These are phyloP conservation scores for Furnarius figulus DNA, from an alignment of 2,113 vertebrate genomes.

Conservation along the genomic window DNA sequence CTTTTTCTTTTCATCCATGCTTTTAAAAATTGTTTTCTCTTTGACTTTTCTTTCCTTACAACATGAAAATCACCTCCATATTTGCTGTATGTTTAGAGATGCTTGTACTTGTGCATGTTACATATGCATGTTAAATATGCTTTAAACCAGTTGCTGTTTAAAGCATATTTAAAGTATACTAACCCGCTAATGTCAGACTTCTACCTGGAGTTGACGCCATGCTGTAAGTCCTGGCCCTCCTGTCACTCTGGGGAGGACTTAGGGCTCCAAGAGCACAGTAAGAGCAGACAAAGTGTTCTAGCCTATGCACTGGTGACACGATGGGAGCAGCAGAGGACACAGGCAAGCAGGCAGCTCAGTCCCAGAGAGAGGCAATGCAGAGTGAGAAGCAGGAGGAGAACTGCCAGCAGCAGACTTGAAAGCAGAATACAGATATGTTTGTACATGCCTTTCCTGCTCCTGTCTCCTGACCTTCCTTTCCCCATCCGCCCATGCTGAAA, in stretches of 20 bases:
- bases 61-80: neutral
- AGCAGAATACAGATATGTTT: neutral
- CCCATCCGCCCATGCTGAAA: neutral
- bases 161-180: neutral
- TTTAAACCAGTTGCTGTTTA: neutral
- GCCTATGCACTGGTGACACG: accelerated
- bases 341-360: neutral
- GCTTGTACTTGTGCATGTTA: neutral
- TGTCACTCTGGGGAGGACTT: neutral
- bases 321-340: neutral
- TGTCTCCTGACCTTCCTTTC: neutral
- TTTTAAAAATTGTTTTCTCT: neutral
- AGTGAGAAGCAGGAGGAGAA: neutral
- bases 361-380: neutral
- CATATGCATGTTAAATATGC: too few species aligned
- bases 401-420: neutral
- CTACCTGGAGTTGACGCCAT: neutral
- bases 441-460: neutral
- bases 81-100: neutral
- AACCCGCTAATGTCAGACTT: neutral
- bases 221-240: neutral
- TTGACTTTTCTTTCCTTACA: neutral
- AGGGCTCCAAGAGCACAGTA: accelerated
- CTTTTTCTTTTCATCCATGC: neutral
- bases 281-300: neutral